Evolutionary conservation across 2,113 vertebrate genomes (phyloP).

Genomic region (Steatornis caripensis): DNA sequence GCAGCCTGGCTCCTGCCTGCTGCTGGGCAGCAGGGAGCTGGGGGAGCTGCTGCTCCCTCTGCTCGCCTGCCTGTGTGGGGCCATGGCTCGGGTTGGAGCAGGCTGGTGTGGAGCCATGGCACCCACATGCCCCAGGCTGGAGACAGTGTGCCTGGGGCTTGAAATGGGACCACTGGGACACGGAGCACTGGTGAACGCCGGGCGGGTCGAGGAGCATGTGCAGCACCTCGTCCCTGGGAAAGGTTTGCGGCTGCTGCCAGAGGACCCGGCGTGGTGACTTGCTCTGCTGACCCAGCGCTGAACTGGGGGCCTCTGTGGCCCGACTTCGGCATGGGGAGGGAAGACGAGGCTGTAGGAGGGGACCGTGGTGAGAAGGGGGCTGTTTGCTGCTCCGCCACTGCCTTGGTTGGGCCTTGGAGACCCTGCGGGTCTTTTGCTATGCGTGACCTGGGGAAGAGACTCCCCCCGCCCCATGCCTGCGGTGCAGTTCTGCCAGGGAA

Average conservation of each 20-base stretch:
- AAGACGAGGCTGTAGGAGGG: background rate
- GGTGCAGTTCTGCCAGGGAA: background rate
- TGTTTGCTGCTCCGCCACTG: background rate
- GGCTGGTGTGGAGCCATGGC: background rate
- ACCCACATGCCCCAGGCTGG: background rate
- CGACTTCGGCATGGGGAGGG: rapidly evolving
- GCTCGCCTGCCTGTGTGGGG: too few relatives aligned
- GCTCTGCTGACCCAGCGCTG: background rate
- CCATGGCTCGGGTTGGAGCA: background rate
- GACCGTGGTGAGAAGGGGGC: background rate
- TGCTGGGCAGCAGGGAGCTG: background rate
- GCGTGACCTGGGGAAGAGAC: background rate
- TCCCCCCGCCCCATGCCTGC: too few relatives aligned
- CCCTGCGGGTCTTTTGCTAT: background rate
- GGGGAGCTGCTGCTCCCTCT: background rate
- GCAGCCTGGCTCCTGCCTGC: background rate
- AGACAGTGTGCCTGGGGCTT: background rate
- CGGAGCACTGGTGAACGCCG: rapidly evolving
- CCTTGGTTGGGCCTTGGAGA: background rate
- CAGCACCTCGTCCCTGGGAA: background rate
- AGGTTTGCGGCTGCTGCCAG: background rate
- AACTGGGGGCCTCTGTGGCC: background rate
- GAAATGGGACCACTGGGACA: background rate
- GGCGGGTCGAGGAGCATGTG: background rate
- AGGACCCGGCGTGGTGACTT: background rate